Percentiles rank a stretch among this genome's conserved stretches.
Evolutionary conservation across 1,140 invertebrate species (phyloP).

Genomic region (Andricus grossulariae): DNA sequence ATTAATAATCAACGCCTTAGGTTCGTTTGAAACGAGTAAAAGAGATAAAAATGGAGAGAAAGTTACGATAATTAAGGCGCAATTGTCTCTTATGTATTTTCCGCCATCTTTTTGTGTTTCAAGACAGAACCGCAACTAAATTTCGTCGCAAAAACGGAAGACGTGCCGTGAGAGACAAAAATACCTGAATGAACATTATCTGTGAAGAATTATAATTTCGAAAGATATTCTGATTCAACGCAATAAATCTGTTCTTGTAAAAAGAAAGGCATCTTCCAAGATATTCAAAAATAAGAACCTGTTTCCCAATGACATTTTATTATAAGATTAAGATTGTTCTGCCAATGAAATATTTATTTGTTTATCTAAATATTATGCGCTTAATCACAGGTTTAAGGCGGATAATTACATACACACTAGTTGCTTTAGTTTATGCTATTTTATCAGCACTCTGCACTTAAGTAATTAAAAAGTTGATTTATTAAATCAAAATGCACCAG

Average conservation of each 20-base stretch:
- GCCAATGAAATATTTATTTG: conserved; percentile 1
- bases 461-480: conserved; percentile 6
- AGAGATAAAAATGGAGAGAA: background rate
- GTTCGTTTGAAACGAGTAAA: background rate
- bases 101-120: background rate
- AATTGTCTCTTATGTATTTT: conserved; percentile 8
- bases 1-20: conserved; percentile 2
- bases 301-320: background rate
- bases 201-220: background rate
- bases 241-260: background rate
- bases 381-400: background rate
- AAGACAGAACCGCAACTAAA: background rate
- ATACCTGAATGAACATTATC: background rate
- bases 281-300: background rate
- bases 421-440: background rate
- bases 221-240: background rate
- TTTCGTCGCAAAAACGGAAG: background rate
- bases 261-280: conserved; percentile 15
- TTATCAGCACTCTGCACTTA: background rate
- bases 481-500: background rate
- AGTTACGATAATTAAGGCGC: background rate
- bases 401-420: background rate
- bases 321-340: background rate
- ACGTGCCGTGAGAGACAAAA: conserved; percentile 5
- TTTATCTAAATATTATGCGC: conserved; percentile 4